Conservation (phyloP, 1,140 invertebrate species). For the Pachypeltis micranthus region DNA sequence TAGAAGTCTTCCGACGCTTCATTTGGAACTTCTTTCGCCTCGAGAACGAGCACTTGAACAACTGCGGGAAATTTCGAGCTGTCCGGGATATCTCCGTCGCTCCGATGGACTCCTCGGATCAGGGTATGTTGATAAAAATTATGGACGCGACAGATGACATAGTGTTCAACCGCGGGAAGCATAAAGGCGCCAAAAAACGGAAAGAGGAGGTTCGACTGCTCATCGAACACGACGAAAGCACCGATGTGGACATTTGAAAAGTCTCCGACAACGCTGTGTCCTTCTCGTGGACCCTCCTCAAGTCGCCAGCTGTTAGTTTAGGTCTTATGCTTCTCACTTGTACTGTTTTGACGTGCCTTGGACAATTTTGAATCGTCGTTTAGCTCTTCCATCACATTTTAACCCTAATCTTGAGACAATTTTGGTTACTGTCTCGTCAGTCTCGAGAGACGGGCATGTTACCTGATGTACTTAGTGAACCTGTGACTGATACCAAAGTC, state of each 20-base stretch:
- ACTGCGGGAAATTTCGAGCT: constrained; percentile 98
- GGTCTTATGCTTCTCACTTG: no score
- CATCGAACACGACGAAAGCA: constrained; percentile 14
- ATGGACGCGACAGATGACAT: constrained; percentile 59
- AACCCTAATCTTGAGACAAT: no score
- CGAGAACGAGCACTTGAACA: constrained; percentile 99
- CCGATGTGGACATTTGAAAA: constrained; percentile 9
- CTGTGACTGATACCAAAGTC: no score
- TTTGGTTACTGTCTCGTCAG: no score
- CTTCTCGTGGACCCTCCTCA: no score
- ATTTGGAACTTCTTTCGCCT: constrained; percentile 99
- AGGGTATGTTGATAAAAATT: constrained; percentile 53
- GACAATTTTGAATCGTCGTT: no score
- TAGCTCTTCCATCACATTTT: no score
- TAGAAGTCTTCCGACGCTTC: constrained; percentile 94
- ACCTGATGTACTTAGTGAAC: no score
- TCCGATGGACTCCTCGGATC: constrained; percentile 81
- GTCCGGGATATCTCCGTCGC: constrained; percentile 97
- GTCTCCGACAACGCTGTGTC: no score
- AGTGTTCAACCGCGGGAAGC: constrained; percentile 38
- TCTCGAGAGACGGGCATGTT: no score
- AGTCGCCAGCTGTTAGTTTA: no score
- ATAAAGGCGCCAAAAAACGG: constrained; percentile 5
- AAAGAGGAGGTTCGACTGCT: constrained; percentile 2
- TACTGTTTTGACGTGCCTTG: no score